A percentile compares a stretch with the other conserved stretches of the same genome.
Evolutionary conservation across 2,888 invertebrate species (phyloP).

Genomic region (Trissonchulus latispiculum): DNA sequence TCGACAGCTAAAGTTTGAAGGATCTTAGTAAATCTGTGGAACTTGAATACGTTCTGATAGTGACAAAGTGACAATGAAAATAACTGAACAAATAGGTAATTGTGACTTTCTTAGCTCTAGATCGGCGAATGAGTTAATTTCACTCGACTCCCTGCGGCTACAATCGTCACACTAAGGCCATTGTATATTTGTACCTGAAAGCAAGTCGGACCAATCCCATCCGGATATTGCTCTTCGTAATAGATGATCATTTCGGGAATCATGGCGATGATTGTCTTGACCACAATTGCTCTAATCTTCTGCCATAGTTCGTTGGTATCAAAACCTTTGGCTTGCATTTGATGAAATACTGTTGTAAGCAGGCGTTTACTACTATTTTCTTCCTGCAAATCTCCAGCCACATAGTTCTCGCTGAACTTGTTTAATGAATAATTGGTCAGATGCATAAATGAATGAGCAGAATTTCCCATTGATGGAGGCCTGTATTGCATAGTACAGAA

Average conservation of each 20-base stretch:
- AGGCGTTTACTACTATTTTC: constrained; percentile 47
- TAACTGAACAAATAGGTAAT: no score
- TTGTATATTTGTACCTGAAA: no score
- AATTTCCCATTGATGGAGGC: constrained; percentile 46
- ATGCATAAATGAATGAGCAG: constrained; percentile 48
- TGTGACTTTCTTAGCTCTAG: no score
- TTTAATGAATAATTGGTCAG: constrained; percentile 52
- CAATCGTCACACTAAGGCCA: no score
- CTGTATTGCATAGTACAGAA: constrained; percentile 50
- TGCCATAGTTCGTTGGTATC: constrained; percentile 46
- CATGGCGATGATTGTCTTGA: constrained; percentile 49
- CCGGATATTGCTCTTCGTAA: constrained; percentile 40
- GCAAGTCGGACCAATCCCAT: constrained; percentile 45
- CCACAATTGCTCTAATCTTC: constrained; percentile 47
- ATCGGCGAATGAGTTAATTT: no score
- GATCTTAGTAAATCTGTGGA: no score
- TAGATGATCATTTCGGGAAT: constrained; percentile 48
- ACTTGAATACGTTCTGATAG: no score
- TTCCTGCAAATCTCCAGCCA: constrained; percentile 40
- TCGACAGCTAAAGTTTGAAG: no score
- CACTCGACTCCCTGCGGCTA: no score
- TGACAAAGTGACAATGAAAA: no score
- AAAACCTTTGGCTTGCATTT: constrained; percentile 42
- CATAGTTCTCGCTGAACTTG: constrained; percentile 46
- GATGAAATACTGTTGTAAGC: constrained; percentile 47